Evolutionary conservation across 2,888 invertebrate species (phyloP).

Genomic region (Drosophila mimica): DNA sequence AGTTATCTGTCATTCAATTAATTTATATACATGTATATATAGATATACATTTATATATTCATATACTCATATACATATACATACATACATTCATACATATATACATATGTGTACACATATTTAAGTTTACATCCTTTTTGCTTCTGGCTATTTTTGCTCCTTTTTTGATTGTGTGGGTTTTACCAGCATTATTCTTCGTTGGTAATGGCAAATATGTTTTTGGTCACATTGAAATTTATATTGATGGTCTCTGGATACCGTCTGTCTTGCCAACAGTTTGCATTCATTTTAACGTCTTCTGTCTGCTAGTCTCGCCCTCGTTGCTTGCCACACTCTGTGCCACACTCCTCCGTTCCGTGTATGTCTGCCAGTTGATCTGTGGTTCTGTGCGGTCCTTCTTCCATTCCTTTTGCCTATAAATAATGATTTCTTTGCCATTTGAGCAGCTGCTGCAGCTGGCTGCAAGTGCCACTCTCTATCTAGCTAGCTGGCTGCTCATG

Average conservation of each 20-base stretch:
- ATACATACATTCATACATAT: not conserved
- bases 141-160: constrained; percentile 1
- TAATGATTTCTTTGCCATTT: constrained; percentile 70
- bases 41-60: not conserved
- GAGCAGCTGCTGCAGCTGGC: constrained; percentile 46
- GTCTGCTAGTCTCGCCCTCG: not conserved
- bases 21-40: constrained; percentile 3
- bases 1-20: constrained; percentile 14
- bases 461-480: constrained; percentile 3
- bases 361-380: constrained; percentile 49
- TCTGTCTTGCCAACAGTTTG: constrained; percentile 71
- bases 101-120: no score
- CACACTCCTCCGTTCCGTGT: not conserved
- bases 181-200: constrained; percentile 57
- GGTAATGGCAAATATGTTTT: constrained; percentile 60
- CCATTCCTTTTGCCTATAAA: constrained; percentile 58
- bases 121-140: not conserved
- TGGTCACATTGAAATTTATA: constrained; percentile 73
- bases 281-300: constrained; percentile 59
- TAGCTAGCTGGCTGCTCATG: constrained; percentile 32
- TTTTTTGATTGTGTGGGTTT: constrained; percentile 18
- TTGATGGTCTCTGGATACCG: constrained; percentile 62
- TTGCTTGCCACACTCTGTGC: no score
- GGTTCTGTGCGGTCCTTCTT: constrained; percentile 27
- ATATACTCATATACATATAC: not conserved